These are phyloP conservation scores for Meganola albula DNA, from an alignment of 2,888 invertebrate species.

Conservation along the genomic window DNA sequence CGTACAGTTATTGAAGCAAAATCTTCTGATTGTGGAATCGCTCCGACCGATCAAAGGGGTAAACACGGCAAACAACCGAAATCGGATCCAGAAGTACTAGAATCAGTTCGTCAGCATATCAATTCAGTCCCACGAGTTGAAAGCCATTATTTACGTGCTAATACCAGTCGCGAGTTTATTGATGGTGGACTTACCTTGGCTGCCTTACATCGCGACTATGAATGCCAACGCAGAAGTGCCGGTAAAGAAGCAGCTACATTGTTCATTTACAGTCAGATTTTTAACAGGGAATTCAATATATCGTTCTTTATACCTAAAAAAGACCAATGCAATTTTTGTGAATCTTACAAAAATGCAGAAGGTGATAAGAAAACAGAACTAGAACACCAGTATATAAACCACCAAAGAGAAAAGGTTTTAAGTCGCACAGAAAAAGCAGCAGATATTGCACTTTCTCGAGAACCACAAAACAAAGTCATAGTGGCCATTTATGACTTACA, in stretches of 20 bases:
- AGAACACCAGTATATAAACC: conserved; percentile 11
- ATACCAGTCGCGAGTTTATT: conserved; percentile 14
- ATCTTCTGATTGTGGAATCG: too few relatives aligned
- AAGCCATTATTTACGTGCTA: conserved; percentile 14
- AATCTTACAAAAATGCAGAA: conserved; percentile 12
- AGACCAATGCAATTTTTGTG: conserved; percentile 12
- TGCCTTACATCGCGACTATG: conserved; percentile 12
- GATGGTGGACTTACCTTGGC: conserved; percentile 17
- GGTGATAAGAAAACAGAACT: conserved; percentile 9
- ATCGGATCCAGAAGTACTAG: conserved; percentile 14
- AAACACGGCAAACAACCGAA: conserved; percentile 18
- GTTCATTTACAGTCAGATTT: conserved; percentile 4
- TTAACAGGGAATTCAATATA: conserved; percentile 10
- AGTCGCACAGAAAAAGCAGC: conserved; percentile 10
- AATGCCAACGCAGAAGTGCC: conserved; percentile 7
- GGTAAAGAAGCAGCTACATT: conserved; percentile 8
- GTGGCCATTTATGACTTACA: conserved; percentile 7
- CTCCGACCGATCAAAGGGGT: conserved; percentile 25
- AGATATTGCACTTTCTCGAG: conserved; percentile 5
- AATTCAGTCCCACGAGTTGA: conserved; percentile 16
- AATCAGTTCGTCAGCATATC: conserved; percentile 16
- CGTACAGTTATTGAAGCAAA: conserved; percentile 10
- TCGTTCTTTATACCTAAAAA: conserved; percentile 10
- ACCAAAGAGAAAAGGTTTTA: conserved; percentile 11
- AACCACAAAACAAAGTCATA: conserved; percentile 4